These are phyloP conservation scores for Platanista minor DNA, from an alignment of 2,113 vertebrate genomes.

Conservation along the genomic window DNA sequence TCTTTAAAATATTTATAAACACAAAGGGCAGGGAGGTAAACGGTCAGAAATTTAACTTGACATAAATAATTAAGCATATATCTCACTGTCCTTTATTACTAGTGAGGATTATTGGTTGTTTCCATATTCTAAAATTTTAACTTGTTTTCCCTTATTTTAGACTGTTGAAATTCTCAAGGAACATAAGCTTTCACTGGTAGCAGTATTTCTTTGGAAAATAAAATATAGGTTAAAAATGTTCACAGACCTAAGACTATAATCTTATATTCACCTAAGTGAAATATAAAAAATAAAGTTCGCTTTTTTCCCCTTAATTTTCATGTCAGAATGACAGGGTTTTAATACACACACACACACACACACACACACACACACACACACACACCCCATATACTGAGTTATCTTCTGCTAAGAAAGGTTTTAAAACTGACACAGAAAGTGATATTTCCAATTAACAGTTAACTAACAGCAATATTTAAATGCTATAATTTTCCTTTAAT, in stretches of 20 bases:
- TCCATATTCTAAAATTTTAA: not conserved
- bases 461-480: not conserved
- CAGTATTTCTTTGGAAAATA: conserved; percentile 25
- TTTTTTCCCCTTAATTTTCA: not conserved
- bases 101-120: not conserved
- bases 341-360: not conserved
- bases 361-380: too few relatives aligned
- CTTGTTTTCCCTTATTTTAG: not conserved
- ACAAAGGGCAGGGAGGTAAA: not conserved
- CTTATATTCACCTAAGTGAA: not conserved
- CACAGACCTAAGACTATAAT: not conserved
- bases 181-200: not conserved
- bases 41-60: not conserved
- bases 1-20: not conserved
- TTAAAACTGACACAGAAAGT: conserved; percentile 1
- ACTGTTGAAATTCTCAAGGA: not conserved
- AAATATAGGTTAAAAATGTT: not conserved
- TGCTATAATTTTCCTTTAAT: not conserved
- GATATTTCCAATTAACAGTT: not conserved
- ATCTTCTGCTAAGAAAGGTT: not conserved
- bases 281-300: not conserved
- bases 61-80: not conserved
- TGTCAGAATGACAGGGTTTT: not conserved
- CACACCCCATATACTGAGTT: not conserved
- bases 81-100: not conserved